Evolutionary conservation across 2,113 vertebrate species (phyloP).

Genomic region (Gymnorhina tibicen): DNA sequence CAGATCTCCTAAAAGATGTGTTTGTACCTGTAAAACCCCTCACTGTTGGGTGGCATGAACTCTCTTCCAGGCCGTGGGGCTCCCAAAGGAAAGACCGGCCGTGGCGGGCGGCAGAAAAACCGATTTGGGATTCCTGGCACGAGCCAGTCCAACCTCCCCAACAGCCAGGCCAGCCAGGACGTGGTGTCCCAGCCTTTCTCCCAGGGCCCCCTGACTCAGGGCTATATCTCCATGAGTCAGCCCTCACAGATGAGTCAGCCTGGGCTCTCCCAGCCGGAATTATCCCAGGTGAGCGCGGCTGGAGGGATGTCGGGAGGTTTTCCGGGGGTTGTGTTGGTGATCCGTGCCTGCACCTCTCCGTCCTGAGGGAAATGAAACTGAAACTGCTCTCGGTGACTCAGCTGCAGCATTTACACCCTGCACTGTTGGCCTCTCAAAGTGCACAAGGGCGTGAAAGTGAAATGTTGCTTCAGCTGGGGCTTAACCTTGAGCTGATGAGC

Average conservation of each 20-base stretch:
- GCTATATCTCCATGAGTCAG: slow-evolving; percentile 98
- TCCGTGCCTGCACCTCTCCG: fast-evolving
- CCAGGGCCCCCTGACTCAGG: slow-evolving; percentile 96
- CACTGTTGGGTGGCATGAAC: neutral
- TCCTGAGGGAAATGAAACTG: neutral
- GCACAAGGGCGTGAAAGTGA: fast-evolving
- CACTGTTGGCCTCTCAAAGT: neutral
- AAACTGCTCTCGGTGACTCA: neutral
- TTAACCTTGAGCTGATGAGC: neutral
- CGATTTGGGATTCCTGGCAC: slow-evolving; percentile 84
- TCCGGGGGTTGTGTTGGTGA: fast-evolving
- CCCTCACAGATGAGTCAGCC: slow-evolving; percentile 99
- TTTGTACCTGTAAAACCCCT: fast-evolving
- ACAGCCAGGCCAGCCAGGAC: slow-evolving; percentile 93
- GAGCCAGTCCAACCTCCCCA: slow-evolving; percentile 83
- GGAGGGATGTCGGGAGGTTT: fast-evolving
- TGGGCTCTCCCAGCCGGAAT: slow-evolving; percentile 94
- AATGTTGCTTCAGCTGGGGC: neutral
- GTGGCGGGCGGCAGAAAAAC: slow-evolving; percentile 89
- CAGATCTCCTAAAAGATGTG: fast-evolving
- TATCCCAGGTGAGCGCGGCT: slow-evolving; percentile 79
- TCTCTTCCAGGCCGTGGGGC: slow-evolving; percentile 85
- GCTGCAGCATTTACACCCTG: neutral
- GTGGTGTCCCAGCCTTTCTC: slow-evolving; percentile 96
- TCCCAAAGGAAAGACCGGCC: slow-evolving; percentile 85